Evolutionary conservation across 2,888 invertebrate genomes (phyloP), one percentile per base, ranked within the genome.

Genomic region (Colostygia pectinataria): DNA sequence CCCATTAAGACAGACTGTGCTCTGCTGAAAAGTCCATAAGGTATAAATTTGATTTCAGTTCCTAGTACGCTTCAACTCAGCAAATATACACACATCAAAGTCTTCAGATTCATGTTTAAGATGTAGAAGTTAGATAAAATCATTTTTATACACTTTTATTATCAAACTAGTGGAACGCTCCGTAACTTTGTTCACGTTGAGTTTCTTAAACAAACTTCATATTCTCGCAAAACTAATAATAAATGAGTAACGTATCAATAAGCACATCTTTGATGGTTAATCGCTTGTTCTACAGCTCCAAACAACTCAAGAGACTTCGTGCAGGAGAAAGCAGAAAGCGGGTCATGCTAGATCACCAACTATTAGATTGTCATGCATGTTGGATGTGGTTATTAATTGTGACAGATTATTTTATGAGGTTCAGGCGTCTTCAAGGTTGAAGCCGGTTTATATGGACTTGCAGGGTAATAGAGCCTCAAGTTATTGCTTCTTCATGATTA

Each of bases 281-380:
- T 33, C 52, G 52, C 38, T 18, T 2, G 7, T 49, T 53, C 38
- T 38, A 37, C 37, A 65, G 83, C 86, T 73, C 36, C 60, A 63
- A 61, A 48, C 63, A 57, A 73, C 70, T 77, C 74, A 81, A 80
- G 77, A 76, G 77, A 76, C 74, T 76, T 88, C 87, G 86, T 88
- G 88, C 80, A 57, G 72, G 86, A 82, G 88, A 89, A 86, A 89
- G 86, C 88, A 80, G 83, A 84, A 84, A 87, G 83, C 83, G 81
- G 86, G 83, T 78, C 81, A 78, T 65, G 71, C 78, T 77, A 83
- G 83, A 87, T 87, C 83, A 81, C 78, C 66, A 71, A 46, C 83
- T 80, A 85, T 88, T 86, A 87, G 83, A 86, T 85, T 87, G 86
- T 83, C 85, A 84, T 86, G 85, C 82, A 84, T 83, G 82, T 80